Evolutionary conservation across 2,113 vertebrate genomes (phyloP).

Genomic region (Clinocottus analis): DNA sequence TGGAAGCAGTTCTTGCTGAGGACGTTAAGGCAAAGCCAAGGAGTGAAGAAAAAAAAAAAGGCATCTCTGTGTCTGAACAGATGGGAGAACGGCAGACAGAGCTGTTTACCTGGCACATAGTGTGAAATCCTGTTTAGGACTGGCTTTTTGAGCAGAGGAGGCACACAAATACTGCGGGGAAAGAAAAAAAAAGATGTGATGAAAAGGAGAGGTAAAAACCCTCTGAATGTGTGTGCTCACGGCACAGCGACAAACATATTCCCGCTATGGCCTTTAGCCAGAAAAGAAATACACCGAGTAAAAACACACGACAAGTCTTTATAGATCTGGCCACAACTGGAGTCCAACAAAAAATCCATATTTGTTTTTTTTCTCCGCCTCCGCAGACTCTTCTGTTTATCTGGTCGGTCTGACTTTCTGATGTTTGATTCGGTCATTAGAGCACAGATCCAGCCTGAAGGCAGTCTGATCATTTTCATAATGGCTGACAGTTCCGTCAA

Average conservation of each 20-base stretch:
- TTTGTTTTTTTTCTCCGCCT: neutral
- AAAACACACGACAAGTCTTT: slow-evolving; percentile 54
- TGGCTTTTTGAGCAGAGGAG: slow-evolving; percentile 8
- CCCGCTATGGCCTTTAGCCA: slow-evolving; percentile 46
- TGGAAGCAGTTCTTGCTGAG: slow-evolving; percentile 32
- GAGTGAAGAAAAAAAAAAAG: slow-evolving; percentile 9
- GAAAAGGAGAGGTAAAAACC: slow-evolving; percentile 19
- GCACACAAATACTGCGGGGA: slow-evolving; percentile 31
- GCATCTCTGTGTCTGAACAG: slow-evolving; percentile 38
- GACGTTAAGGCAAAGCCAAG: slow-evolving; percentile 11
- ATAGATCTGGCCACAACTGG: slow-evolving; percentile 49
- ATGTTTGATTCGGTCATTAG: slow-evolving; percentile 38
- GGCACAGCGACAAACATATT: slow-evolving; percentile 22
- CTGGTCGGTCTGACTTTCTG: slow-evolving; percentile 23
- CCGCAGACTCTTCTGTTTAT: slow-evolving; percentile 15
- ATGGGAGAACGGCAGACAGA: slow-evolving; percentile 44
- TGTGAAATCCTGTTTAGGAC: slow-evolving; percentile 42
- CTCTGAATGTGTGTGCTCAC: slow-evolving; percentile 19
- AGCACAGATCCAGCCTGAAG: slow-evolving; percentile 14
- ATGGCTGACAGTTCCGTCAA: slow-evolving; percentile 8
- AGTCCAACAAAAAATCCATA: slow-evolving; percentile 52
- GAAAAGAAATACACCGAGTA: slow-evolving; percentile 48
- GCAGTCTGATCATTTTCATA: slow-evolving; percentile 12
- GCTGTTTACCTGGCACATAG: slow-evolving; percentile 51
- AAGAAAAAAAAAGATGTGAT: slow-evolving; percentile 1